These are phyloP conservation scores for Psittacara wagleri DNA, from an alignment of 2,113 vertebrate genomes.

Conservation along the genomic window DNA sequence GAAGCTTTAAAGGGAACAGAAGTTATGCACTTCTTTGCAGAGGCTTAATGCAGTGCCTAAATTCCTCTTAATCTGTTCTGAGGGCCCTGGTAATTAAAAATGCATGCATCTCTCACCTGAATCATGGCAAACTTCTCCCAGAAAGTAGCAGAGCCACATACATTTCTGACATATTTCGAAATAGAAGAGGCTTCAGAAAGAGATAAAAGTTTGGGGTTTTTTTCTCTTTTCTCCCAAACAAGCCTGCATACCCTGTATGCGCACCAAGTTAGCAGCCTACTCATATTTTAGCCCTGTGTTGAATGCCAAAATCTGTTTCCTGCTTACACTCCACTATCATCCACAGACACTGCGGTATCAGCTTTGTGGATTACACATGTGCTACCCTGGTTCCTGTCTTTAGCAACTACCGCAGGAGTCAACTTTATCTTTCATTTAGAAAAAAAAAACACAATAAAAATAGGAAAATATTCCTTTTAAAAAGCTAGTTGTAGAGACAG, in stretches of 20 bases:
- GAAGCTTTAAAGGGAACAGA: background rate
- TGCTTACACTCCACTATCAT: background rate
- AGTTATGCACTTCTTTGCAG: background rate
- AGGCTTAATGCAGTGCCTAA: background rate
- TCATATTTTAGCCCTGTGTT: background rate
- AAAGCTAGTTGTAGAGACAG: background rate
- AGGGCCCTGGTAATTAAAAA: background rate
- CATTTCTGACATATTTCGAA: background rate
- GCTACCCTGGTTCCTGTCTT: background rate
- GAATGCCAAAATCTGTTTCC: background rate
- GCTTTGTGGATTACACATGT: background rate
- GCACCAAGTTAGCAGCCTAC: background rate
- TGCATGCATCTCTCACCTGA: background rate
- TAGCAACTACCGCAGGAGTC: background rate
- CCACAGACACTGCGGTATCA: background rate
- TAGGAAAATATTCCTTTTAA: background rate
- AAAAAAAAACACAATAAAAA: background rate
- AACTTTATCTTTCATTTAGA: background rate
- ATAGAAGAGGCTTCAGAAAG: background rate
- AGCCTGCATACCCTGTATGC: background rate
- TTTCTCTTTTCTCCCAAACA: accelerated
- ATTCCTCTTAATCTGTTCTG: background rate
- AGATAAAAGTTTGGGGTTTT: background rate
- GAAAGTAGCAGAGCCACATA: background rate
- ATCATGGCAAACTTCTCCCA: background rate